These are phyloP conservation scores for Campylomormyrus tamandua DNA, from an alignment of 2,113 vertebrate genomes.

Conservation along the genomic window DNA sequence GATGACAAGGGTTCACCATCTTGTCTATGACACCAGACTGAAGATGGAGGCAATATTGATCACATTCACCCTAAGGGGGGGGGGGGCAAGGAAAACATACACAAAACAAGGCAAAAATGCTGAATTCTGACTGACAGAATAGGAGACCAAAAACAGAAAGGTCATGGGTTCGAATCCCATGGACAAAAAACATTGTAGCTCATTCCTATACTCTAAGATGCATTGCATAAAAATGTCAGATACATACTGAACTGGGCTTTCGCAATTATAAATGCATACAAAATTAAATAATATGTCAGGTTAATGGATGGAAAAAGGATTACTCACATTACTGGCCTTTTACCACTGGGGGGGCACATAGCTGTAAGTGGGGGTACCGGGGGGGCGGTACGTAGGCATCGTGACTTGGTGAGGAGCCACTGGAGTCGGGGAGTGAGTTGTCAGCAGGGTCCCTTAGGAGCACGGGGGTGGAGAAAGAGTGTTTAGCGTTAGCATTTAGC, in stretches of 20 bases:
- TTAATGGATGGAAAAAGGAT: not conserved
- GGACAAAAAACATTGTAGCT: not conserved
- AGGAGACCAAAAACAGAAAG: not conserved
- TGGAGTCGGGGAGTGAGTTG: conserved; percentile 86
- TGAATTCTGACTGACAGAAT: not conserved
- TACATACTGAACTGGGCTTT: not conserved
- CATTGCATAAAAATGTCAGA: not conserved
- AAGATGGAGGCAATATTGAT: conserved; percentile 92
- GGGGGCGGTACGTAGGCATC: conserved; percentile 88
- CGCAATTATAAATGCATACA: not conserved
- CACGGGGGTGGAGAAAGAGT: not conserved
- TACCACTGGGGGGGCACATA: conserved; percentile 97
- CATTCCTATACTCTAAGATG: not conserved
- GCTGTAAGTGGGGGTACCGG: conserved; percentile 94
- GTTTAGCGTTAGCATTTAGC: not conserved
- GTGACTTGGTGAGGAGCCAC: conserved; percentile 85
- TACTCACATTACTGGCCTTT: conserved; percentile 70
- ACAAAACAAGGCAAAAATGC: not conserved
- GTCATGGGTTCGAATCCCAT: not conserved
- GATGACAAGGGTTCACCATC: not conserved
- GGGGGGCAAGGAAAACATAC: not conserved
- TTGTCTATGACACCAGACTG: conserved; percentile 68
- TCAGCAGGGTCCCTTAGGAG: conserved; percentile 76
- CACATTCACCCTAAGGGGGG: conserved; percentile 69
- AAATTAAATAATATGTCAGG: not conserved